A percentile compares a stretch with the other conserved stretches of the same genome.
phyloP scores from a whole-genome alignment of 2,113 vertebrate species.

The Oryzias celebensis region DNA sequence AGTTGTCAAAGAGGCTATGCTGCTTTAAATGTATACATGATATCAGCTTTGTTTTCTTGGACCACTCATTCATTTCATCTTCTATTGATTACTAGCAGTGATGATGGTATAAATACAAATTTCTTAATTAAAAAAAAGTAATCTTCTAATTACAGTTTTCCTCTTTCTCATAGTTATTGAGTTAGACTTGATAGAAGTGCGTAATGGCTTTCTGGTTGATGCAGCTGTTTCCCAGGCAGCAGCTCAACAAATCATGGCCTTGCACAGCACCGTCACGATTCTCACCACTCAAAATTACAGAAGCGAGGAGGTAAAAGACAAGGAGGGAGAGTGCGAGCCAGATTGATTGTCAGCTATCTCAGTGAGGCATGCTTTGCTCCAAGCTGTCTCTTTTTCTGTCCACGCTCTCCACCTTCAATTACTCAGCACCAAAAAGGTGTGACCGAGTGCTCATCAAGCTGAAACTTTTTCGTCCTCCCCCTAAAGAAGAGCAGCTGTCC shows the following conservation, averaged over 20 bases:
- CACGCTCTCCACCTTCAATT: constrained; percentile 49
- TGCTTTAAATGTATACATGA: too few species aligned
- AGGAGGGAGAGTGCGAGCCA: constrained; percentile 21
- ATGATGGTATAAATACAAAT: too few species aligned
- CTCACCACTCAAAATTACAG: constrained; percentile 39
- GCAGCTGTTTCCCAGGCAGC: constrained; percentile 76
- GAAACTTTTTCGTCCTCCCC: constrained; percentile 38
- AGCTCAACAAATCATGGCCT: constrained; percentile 72
- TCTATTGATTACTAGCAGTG: too few species aligned
- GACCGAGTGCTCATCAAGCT: constrained; percentile 49
- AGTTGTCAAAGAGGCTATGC: too few species aligned
- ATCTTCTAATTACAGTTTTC: constrained; percentile 9
- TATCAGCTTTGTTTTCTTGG: too few species aligned
- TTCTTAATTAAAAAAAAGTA: too few species aligned
- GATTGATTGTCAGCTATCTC: constrained; percentile 52
- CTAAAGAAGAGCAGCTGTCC: constrained; percentile 42
- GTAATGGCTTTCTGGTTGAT: constrained; percentile 47
- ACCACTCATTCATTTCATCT: too few species aligned
- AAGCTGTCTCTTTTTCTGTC: constrained; percentile 52
- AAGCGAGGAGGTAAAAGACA: constrained; percentile 15
- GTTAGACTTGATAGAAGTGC: constrained; percentile 52
- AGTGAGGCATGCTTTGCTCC: constrained; percentile 57
- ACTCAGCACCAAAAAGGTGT: constrained; percentile 66
- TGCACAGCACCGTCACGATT: constrained; percentile 36
- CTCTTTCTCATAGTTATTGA: constrained; percentile 40